Base-by-base conservation (phyloP, 2,888 invertebrate species). In the Dryocosmus kuriphilus region DNA sequence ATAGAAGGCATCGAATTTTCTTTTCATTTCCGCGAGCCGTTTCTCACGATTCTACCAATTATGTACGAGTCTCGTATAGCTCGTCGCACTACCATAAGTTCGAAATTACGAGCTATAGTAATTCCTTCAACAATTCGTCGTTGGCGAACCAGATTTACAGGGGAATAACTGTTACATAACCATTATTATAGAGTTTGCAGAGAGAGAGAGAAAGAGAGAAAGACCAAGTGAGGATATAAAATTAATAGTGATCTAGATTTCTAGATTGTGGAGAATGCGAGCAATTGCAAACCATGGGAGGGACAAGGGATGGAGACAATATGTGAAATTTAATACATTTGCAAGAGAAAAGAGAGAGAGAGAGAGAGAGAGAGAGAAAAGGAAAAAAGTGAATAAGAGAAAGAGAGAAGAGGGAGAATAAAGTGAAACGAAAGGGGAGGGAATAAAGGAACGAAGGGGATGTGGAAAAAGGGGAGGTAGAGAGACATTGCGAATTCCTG, bases 241-340 rank as follows among this genome's bases (percentile, higher is more conserved):
- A 91, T 91, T 91, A 91, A 91, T 91, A 89, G 89, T 85, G 90
- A 90, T 90, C 90, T 90, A 90, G 90, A 91, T 90, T 90, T 89
- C 89, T 90, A 89, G 89, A 90, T 91, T 89, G 90, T 88, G 85
- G 89, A 82, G 88, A 91, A 91, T 89, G 89, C 88, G 87, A 87
- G 90, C 89, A 90, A 90, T 89, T 89, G 88, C 87, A 85, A 88
- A 85, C 89, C 89, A 90, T 89, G 88, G 88, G 90, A 90, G 90
- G 85, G 84, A 85, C 77, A 80, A 82, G 86, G 84, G 71, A 77
- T 75, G 79, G 77, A 86, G 86, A 89, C 87, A 83, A 87, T 80
- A 60, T 78, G 83, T 85, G 89, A 89, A 90, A 90, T 90, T 88
- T 88, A 88, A 89, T 89, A 89, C 87, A 86, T 88, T 88, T 86